Percentiles rank a stretch among this genome's conserved stretches.
Conservation (phyloP, 2,797 vertebrate genomes). For the Hippocampus kuda region DNA sequence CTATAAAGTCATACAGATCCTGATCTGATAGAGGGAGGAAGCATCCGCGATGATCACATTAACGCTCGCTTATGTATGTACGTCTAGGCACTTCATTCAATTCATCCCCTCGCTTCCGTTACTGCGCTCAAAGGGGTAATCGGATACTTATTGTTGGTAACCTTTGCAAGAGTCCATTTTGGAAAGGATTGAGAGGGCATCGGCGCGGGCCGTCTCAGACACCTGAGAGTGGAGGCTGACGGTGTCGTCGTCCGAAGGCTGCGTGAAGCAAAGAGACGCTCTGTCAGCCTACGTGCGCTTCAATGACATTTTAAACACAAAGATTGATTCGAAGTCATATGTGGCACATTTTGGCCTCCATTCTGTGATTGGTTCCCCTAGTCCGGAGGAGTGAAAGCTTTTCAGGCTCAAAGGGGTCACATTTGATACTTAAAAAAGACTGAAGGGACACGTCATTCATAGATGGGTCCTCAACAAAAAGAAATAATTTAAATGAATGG, state of each 20-base stretch:
- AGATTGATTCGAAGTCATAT: background rate
- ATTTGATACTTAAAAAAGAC: background rate
- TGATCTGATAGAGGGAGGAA: slow-evolving; percentile 69
- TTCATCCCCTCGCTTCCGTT: slow-evolving; percentile 40
- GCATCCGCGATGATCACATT: slow-evolving; percentile 56
- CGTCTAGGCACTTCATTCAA: slow-evolving; percentile 57
- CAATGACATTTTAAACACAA: background rate
- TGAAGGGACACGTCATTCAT: background rate
- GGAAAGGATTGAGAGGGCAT: slow-evolving; percentile 73
- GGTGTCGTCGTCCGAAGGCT: slow-evolving; percentile 98
- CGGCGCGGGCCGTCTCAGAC: slow-evolving; percentile 85
- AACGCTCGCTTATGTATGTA: slow-evolving; percentile 25
- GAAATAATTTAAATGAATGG: background rate
- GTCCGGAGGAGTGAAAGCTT: background rate
- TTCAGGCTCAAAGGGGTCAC: background rate
- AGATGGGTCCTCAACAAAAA: too few relatives aligned
- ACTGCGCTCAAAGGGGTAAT: slow-evolving; percentile 49
- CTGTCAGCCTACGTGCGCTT: background rate
- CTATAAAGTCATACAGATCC: slow-evolving; percentile 89
- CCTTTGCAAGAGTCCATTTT: slow-evolving; percentile 79
- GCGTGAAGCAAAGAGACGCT: slow-evolving; percentile 18
- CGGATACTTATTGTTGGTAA: slow-evolving; percentile 56
- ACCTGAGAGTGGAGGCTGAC: slow-evolving; percentile 97
- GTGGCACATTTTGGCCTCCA: background rate
- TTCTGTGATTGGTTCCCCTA: background rate